Base-by-base conservation (phyloP, 2,888 invertebrate species). In the Pecten maximus region DNA sequence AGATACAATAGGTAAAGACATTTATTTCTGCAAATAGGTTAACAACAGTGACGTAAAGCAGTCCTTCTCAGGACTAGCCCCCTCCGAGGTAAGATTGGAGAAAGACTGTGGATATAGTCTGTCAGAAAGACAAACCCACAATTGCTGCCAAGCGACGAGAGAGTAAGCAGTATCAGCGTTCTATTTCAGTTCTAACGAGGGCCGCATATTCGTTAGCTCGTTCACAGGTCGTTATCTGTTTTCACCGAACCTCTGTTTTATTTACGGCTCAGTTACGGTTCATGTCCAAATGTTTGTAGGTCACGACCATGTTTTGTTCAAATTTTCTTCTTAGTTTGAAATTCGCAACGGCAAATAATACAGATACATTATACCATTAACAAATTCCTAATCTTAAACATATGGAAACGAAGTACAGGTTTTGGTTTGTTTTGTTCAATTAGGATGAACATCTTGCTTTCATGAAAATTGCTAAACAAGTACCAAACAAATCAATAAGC, bases 101-200 rank as follows among this genome's bases (percentile, higher is more conserved):
- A 74, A 74, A 74, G 74, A 35, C 35, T 74, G 28, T 74, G 12
- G 28, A 35, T 74, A 12, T 35, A 35, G 74, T 74, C 74, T 74
- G 28, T 74, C 74, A 74, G 28, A 74, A 10, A 74, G 74, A 74
- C 74, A 19, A 28, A 23, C 15, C 8, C 35, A 35, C 74, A 74
- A 74, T 74, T 19, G 74, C 35, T 74, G 74, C 74, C 74, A 74
- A 74, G 35, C 74, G 74, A 28, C 15, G 74, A 74, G 35, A 74
- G 15, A 28, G 74, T 10, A 74, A 74, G 74, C 74, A 74, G 15
- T 6, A 8, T 10, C 28, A 74, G 23, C 28, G 74, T 74, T 74
- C 74, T 74, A 74, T 74, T 35, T 74, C 23, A 74, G 74, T 74
- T 35, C 15, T 74, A 74, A 74, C 74, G 74, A 74, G 74, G 74